A percentile compares a stretch with the other conserved stretches of the same genome.
These are phyloP conservation scores for Orchestia grillus DNA, from an alignment of 1,140 invertebrate species.

Conservation along the genomic window DNA sequence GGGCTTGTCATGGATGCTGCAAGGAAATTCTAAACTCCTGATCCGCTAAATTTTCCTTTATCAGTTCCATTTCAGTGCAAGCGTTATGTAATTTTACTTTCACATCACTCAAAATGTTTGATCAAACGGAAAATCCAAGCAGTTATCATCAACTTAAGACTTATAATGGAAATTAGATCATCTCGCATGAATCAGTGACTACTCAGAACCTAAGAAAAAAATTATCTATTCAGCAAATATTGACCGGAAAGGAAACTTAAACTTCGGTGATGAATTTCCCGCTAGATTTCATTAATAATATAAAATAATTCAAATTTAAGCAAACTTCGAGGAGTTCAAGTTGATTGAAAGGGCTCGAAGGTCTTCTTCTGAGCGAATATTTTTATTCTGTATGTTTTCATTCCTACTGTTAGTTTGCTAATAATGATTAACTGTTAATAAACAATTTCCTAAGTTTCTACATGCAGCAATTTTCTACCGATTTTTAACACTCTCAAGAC, in stretches of 20 bases:
- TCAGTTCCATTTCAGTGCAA: background rate
- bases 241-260: background rate
- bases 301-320: background rate
- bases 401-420: background rate
- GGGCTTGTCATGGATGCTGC: background rate
- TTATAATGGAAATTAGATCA: background rate
- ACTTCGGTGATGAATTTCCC: background rate
- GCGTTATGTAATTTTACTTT: background rate
- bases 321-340: background rate
- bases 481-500: background rate
- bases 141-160: background rate
- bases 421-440: background rate
- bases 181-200: background rate
- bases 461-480: background rate
- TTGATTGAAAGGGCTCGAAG: background rate
- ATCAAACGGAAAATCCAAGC: background rate
- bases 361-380: background rate
- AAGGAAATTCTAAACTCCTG: background rate
- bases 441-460: background rate
- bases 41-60: background rate
- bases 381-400: background rate
- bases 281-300: background rate
- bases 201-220: background rate
- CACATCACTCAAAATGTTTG: background rate
- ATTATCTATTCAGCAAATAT: background rate